A percentile compares a stretch with the other conserved stretches of the same genome.
These are phyloP conservation scores for Caenorhabditis doughertyi DNA, from an alignment of 2,888 invertebrate species.

Conservation along the genomic window DNA sequence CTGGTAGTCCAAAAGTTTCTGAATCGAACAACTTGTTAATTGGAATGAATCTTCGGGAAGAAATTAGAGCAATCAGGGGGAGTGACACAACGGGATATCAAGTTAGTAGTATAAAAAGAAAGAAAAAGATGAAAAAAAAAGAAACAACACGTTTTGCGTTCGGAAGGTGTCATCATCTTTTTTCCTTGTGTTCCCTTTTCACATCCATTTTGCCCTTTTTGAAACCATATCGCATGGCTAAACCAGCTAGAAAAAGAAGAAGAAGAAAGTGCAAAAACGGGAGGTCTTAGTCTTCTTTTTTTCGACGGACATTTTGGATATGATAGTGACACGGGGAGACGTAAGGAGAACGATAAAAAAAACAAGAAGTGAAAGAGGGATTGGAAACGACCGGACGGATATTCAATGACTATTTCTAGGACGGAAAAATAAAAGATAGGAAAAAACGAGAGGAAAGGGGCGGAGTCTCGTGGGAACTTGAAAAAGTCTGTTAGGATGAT, in stretches of 20 bases:
- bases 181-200: constrained; percentile 18
- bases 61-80: constrained; percentile 53
- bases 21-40: constrained; percentile 13
- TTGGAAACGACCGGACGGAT: constrained; percentile 27
- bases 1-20: neutral
- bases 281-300: neutral
- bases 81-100: constrained; percentile 51
- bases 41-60: constrained; percentile 5
- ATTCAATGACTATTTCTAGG: constrained; percentile 24
- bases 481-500: constrained; percentile 6
- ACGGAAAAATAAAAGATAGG: neutral
- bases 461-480: neutral
- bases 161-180: constrained; percentile 49
- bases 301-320: constrained; percentile 4
- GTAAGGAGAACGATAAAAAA: constrained; percentile 41
- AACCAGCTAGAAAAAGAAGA: constrained; percentile 35
- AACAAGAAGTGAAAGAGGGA: constrained; percentile 15
- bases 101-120: constrained; percentile 14
- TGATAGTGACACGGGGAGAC: constrained; percentile 35
- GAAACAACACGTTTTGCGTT: constrained; percentile 49
- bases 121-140: constrained; percentile 6
- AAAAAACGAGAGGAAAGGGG: constrained; percentile 1
- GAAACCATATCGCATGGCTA: constrained; percentile 21
- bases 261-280: constrained; percentile 32
- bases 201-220: constrained; percentile 46